Evolutionary conservation across 2,113 vertebrate genomes (phyloP).

Genomic region (Rattus norvegicus): GRCr8 NC_086022.1:78185001-78185500

Average conservation of each 20-base stretch:
- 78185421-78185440: slow-evolving; percentile 87
- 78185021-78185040: not conserved
- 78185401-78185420: slow-evolving; percentile 88
- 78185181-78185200: slow-evolving; percentile 86
- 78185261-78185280: slow-evolving; percentile 86
- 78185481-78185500: slow-evolving; percentile 85
- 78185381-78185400: slow-evolving; percentile 85
- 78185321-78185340: slow-evolving; percentile 86
- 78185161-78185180: slow-evolving; percentile 78
- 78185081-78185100: slow-evolving; percentile 10
- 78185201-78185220: slow-evolving; percentile 87
- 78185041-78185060: not conserved
- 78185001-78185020: not conserved
- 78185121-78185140: slow-evolving; percentile 88
- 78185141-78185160: slow-evolving; percentile 84
- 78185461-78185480: slow-evolving; percentile 87
- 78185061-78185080: not conserved
- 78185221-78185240: slow-evolving; percentile 88
- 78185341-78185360: slow-evolving; percentile 83
- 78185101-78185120: slow-evolving; percentile 81
- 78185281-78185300: slow-evolving; percentile 86
- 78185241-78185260: slow-evolving; percentile 89
- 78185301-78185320: slow-evolving; percentile 87
- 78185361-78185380: slow-evolving; percentile 89
- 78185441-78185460: slow-evolving; percentile 87